Evolutionary conservation across 64 coral and sea anemone species (phyloP), one percentile per base, ranked within the genome.

Genomic region (Dendrophyllia cribrosa): DNA sequence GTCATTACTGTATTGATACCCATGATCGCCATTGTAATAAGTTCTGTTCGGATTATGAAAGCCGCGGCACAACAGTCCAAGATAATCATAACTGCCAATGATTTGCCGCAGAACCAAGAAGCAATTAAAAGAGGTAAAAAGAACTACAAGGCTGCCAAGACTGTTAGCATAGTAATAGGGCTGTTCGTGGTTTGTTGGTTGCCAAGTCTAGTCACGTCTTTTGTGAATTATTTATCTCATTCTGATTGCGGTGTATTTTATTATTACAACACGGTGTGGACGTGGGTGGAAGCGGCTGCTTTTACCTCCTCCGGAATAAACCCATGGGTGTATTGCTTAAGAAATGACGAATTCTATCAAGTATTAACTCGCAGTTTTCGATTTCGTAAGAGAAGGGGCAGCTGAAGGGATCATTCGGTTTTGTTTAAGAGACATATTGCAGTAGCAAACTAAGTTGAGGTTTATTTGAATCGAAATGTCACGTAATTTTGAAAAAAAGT

Each of bases 91-190:
- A 19, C 3, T 48, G 44, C 45, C 6, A 48, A 47, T 48, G 48
- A 14, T 49, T 48, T 74, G 53, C 53, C 53, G 6, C 72, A 75
- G 43, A 75, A 75, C 19, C 72, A 51, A 51, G 72, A 48, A 7
- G 4, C 5, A 20, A 7, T 51, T 49, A 75, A 49, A 75, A 75
- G 45, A 75, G 47, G 14, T 5, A 75, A 51, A 50, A 75, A 48
- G 72, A 75, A 75, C 72, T 49, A 7, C 72, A 75, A 75, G 17
- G 72, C 46, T 20, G 43, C 72, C 19, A 75, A 75, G 46, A 75
- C 72, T 7, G 15, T 75, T 5, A 49, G 43, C 46, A 20, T 75
- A 19, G 19, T 75, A 13, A 15, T 75, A 2, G 72, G 47, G 45
- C 45, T 75, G 43, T 75, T 75, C 19, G 72, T 75, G 3, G 72